Evolutionary conservation across 2,797 vertebrate species (phyloP), one percentile per base, ranked within the genome.

Genomic region (Helostoma temminkii): DNA sequence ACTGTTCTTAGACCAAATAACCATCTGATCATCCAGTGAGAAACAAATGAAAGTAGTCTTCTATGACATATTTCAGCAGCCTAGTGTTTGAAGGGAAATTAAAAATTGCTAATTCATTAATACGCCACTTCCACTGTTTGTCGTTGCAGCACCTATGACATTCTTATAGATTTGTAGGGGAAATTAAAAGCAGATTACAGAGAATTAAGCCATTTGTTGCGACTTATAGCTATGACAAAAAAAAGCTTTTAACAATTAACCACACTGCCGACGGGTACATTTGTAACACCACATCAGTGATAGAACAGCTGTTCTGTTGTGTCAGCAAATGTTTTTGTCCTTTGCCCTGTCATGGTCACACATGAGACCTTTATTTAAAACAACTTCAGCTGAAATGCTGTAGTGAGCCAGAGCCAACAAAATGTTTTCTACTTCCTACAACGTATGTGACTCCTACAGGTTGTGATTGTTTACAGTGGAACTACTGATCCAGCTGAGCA

Each of bases 401-500:
- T 42, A 19, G 9, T 19, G 3, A 19, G n/a, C 41, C 37, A 77
- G 37, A 30, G 26, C 36, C 54, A 76, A 61, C 74, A 53, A 79
- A 71, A 39, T 47, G 37, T 63, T 60, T 63, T 36, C 32, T 16
- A 26, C 0, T 19, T 65, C 34, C 10, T 62, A 1, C n/a, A n/a
- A n/a, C n/a, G n/a, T 32, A 28, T 56, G 34, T 2, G 3, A 37
- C 25, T 48, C 60, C 10, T 14, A 14, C 61, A 46, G 19, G 66
- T 50, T 67, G 48, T 63, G 65, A 49, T 58, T 52, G 73, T 81
- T 71, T 73, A 75, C 71, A 62, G 74, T 46, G 43, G 46, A 48
- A 43, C 70, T 59, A 28, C 69, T 66, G 72, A 68, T 66, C 58
- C 53, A 63, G 12, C 59, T 16, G 64, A 82, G 72, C 60, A 74